Evolutionary conservation across 2,797 vertebrate species (phyloP), one percentile per base, ranked within the genome.

Genomic region (Micropoecilia bifurca): DNA sequence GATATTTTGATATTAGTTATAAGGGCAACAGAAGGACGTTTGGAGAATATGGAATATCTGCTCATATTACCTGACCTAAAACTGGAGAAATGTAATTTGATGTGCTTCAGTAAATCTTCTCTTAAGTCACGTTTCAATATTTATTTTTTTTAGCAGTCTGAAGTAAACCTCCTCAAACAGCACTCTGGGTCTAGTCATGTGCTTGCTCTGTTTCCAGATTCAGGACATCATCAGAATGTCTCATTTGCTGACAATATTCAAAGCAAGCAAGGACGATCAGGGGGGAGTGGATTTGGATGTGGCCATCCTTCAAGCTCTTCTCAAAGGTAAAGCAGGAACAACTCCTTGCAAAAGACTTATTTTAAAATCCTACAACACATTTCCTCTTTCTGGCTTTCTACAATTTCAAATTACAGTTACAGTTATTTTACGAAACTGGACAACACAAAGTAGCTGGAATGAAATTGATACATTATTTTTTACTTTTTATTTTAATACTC

Each of bases 281-380:
- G 94, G 95, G 36, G 97, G 98, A 0, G 91, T 99, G 90, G 99
- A 99, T 9, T 95, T 99, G 80, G 99, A 99, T 9, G 95, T 99
- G 80, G 97, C 99, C 69, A 99, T 99, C 89, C 96, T 99, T 25
- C 97, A 98, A 83, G 98, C 98, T 0, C 93, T 99, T 41, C 94
- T 99, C 39, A 99, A 99, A 97, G 98, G 99, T 99, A 76, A 18
- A 98, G 99, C 98, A 75, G 18, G 61, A n/a, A 8, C 6, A 3
- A 14, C 1, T 41, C 41, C 22, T 45, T 43, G 41, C 10, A 69
- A 69, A 69, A 43, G 5, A 8, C 25, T 53, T 16, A 18, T 46
- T 57, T 57, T 28, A n/a, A 57, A 69, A 43, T 2, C 39, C 22
- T 69, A 18, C 25, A 68, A 41, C 33, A 45, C 6, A 3, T 46